phyloP scores from a whole-genome alignment of 92 coral and sea anemone genomes.

The Micromussa lordhowensis region DNA sequence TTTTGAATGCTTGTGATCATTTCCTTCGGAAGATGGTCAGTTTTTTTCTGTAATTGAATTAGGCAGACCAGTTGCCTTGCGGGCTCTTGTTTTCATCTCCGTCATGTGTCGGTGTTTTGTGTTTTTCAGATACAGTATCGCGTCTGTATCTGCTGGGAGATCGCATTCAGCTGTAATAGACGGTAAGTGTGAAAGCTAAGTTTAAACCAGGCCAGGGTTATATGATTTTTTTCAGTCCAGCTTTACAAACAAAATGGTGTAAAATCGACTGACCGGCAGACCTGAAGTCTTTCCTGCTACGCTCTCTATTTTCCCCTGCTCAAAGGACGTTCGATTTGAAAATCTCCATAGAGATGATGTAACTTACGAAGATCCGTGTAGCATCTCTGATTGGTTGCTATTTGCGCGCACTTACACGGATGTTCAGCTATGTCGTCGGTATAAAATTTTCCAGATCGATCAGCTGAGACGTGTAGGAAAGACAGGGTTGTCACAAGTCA shows the following conservation, averaged over 20 bases:
- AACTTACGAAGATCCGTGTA: neutral
- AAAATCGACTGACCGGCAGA: too few species aligned
- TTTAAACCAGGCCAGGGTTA: neutral
- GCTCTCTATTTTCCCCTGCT: neutral
- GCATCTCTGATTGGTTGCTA: neutral
- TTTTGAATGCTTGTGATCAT: too few species aligned
- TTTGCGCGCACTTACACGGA: neutral
- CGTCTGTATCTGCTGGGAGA: slow-evolving; percentile 86
- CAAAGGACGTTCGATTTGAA: neutral
- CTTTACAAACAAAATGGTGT: neutral
- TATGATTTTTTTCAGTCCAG: neutral
- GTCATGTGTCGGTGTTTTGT: neutral
- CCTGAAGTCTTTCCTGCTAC: too few species aligned
- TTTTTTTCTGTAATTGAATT: neutral
- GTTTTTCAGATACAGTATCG: slow-evolving; percentile 76
- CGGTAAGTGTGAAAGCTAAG: slow-evolving; percentile 41
- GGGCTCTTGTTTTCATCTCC: neutral
- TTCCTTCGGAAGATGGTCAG: neutral
- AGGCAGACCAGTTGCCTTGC: neutral
- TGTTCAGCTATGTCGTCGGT: too few species aligned
- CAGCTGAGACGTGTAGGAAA: too few species aligned
- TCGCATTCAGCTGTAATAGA: slow-evolving; percentile 97
- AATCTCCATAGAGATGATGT: neutral
- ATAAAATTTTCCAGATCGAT: too few species aligned
- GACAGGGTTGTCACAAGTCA: too few species aligned